Base-by-base conservation (phyloP, 2,113 vertebrate species). In the Zosterops borbonicus region DNA sequence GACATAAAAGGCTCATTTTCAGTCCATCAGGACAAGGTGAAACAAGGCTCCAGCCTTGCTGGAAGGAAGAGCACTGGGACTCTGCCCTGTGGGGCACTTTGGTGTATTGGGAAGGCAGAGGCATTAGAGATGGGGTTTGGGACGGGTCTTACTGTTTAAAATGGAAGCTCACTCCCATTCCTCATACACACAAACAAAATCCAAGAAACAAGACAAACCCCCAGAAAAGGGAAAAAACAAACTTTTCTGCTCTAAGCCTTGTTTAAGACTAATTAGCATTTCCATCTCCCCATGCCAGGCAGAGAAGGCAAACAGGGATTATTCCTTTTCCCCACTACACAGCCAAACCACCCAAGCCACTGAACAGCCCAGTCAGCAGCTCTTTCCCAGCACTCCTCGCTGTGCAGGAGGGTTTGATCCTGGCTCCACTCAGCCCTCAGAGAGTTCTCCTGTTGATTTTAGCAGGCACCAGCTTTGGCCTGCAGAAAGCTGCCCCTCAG, bases 1-100 rank as follows among this genome's bases (percentile, higher is more conserved):
- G 56, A 56, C 23, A 39, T 14, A 73, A 79, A 65, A 22, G 20
- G 3, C 27, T 49, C 24, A 42, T 73, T 92, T 82, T 58, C 37
- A 85, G 41, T 67, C 55, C 52, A 55, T 25, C 10, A 37, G 33
- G 21, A 62, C 23, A 39, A 87, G 18, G 31, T 28, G 15, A 60
- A 62, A 47, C 0, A 0, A 84, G 42, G 7, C 19, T 41, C 20
- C 27, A 60, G 42, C n/a, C 50, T 62, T 77, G 56, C 39, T 75
- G 50, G 22, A 60, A 44, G 46, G 33, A 83, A n/a, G 2, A 55
- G 47, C 5, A 3, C 18, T 70, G 22, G 42, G 27, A 41, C 20
- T 60, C 24, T 31, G 37, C 44, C 39, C 27, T 1, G 5, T 1
- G 5, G 20, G 42, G 6, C 9, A 33, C 1, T 0, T 8, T 1